Base-by-base conservation (phyloP, 1,140 invertebrate species). In the Diachasma alloeum region DNA sequence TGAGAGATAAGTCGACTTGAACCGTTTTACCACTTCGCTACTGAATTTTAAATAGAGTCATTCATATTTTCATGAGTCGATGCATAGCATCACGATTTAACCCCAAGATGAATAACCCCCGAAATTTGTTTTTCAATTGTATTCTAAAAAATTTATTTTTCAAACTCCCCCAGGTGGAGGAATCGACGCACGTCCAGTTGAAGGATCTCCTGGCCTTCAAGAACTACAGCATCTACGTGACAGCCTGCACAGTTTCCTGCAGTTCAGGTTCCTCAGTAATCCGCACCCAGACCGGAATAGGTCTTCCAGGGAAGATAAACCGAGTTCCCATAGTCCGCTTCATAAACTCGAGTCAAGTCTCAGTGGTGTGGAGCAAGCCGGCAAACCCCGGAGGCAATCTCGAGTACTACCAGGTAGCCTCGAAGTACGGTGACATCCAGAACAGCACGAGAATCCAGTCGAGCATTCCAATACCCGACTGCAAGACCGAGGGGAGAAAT, bases 171-270 rank as follows among this genome's bases (percentile, higher is more conserved):
- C 82, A 83, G 44, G 86, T 88, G 19, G 84, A 88, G 1, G 84
- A 86, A 13, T 69, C 19, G 0, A 82, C 79, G 22, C 19, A 76
- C 8, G 77, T 82, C 0, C 26, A 70, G 72, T 42, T 88, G 1
- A 75, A 75, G 5, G 63, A 74, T 37, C 76, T 81, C 84, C 31
- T 73, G 13, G 78, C 87, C 0, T 78, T 92, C 79, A 91, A 90
- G 4, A 92, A 92, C 72, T 96, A 96, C 83, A 91, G 90, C 0
- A 89, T 96, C 8, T 87, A 87, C 22, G 91, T 96, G 0, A 82
- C 89, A 36, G 94, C 95, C 6, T 96, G 95, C 83, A 94, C 93
- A 15, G 92, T 93, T 48, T 85, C 92, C 15, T 94, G 93, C 80
- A 94, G 94, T 11, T 80, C 85, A 0, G 75, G 83, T 53, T 91